These are phyloP conservation scores for Gymnoscelis rufifasciata DNA, from an alignment of 2,888 invertebrate species.

Conservation along the genomic window DNA sequence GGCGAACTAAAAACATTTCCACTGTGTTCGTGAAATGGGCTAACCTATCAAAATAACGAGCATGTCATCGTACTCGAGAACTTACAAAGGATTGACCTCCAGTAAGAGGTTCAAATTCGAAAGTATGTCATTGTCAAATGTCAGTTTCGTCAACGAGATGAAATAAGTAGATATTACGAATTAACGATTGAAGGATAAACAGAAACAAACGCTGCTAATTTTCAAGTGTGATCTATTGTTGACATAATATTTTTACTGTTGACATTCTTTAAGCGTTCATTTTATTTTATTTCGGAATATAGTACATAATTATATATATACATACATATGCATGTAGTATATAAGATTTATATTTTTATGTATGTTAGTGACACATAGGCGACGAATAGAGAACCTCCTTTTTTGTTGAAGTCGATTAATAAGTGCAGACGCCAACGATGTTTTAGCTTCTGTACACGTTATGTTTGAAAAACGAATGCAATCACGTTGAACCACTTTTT, in stretches of 20 bases:
- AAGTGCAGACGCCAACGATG: too few relatives aligned
- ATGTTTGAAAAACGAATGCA: too few relatives aligned
- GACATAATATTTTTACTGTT: not conserved
- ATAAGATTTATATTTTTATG: too few relatives aligned
- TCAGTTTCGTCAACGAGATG: constrained; percentile 45
- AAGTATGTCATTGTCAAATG: constrained; percentile 69
- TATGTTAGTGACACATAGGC: too few relatives aligned
- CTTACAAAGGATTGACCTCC: constrained; percentile 23
- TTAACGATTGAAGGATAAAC: constrained; percentile 23
- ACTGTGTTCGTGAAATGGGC: constrained; percentile 9
- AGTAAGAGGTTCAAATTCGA: constrained; percentile 40
- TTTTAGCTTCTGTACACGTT: too few relatives aligned
- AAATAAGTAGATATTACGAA: constrained; percentile 30
- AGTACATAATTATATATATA: too few relatives aligned
- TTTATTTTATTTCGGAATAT: too few relatives aligned
- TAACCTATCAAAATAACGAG: constrained; percentile 16
- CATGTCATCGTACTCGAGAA: constrained; percentile 5
- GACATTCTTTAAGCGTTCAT: too few relatives aligned
- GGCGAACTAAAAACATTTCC: not conserved
- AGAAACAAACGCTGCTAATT: not conserved
- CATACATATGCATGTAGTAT: too few relatives aligned
- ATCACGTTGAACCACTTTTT: too few relatives aligned
- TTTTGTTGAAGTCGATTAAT: too few relatives aligned
- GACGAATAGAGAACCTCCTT: too few relatives aligned
- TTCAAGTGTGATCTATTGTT: not conserved